These are phyloP conservation scores for Platycnemis pennipes DNA, from an alignment of 2,888 invertebrate species.

Conservation along the genomic window DNA sequence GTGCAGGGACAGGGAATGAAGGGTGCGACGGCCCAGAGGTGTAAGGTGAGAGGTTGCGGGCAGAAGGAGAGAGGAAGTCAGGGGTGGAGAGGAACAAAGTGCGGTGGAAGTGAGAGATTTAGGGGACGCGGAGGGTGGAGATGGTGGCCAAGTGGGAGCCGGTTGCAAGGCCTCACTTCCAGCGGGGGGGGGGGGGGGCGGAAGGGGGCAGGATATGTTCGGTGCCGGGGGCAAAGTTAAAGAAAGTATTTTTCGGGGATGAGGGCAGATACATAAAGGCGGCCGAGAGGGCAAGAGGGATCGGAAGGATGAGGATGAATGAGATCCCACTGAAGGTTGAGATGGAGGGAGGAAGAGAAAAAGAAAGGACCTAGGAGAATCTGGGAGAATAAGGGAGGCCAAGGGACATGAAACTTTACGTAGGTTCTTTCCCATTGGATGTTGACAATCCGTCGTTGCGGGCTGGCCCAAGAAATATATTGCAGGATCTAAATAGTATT, in stretches of 20 bases:
- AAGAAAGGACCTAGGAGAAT: slow-evolving; percentile 75
- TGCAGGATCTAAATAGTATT: no score
- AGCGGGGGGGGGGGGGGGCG: neutral
- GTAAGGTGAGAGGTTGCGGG: neutral
- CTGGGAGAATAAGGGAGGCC: slow-evolving; percentile 79
- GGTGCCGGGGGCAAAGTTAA: slow-evolving; percentile 12
- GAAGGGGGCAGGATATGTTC: neutral
- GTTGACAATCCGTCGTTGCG: no score
- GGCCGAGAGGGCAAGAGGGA: slow-evolving; percentile 60
- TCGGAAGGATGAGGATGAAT: slow-evolving; percentile 46
- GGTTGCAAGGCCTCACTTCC: neutral
- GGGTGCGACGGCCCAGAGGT: neutral
- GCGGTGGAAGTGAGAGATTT: neutral
- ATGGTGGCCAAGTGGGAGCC: neutral
- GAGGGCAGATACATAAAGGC: neutral
- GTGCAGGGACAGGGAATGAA: no score
- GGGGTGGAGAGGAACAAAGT: no score
- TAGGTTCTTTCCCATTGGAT: neutral
- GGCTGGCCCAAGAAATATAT: no score
- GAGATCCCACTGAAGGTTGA: slow-evolving; percentile 69
- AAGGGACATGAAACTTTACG: slow-evolving; percentile 71
- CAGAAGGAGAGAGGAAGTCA: no score
- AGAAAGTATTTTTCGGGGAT: neutral
- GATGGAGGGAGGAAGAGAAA: slow-evolving; percentile 72
- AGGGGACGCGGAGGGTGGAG: neutral